Base-by-base conservation (phyloP, 2,888 invertebrate genomes). In the Leptopilina drosophilae region DNA sequence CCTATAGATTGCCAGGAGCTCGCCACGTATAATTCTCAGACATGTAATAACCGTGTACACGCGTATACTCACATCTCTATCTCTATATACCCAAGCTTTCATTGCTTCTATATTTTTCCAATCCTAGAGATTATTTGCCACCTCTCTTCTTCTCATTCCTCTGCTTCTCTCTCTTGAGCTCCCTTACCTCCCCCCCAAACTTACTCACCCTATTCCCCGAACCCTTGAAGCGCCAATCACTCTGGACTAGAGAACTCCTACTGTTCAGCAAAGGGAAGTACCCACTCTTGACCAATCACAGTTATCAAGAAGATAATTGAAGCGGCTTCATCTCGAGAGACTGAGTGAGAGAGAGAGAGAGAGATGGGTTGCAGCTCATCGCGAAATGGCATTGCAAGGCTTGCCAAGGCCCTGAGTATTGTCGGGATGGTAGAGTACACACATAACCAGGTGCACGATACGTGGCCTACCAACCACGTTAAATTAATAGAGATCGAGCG, bases 1-100 rank as follows among this genome's bases (percentile, higher is more conserved):
- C 84, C 79, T 79, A 76, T 78, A 80, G 80, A 80, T 80, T 82
- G 79, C 77, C 80, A 73, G 77, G 77, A 80, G 77, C 78, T 80
- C 78, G 76, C 79, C 77, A 79, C 82, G 69, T 69, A 78, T 62
- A 69, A 76, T 64, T 77, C 80, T 77, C 80, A 78, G 80, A 69
- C 80, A 75, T 77, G 82, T 78, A 78, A 78, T 78, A 82, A 78
- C 78, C 78, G 75, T 76, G 67, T 64, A 67, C 76, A 76, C 81
- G 40, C 77, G 73, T 65, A 76, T 12, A 26, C 64, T 56, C 64
- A 76, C 46, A 49, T 46, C 46, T 49, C 40, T 66, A 12, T n/a
- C n/a, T n/a, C 15, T 15, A 59, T 59, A 15, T 12, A 49, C 12
- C 9, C 26, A 11, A 42, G 59, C 64, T 49, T 46, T 79, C 81